Evolutionary conservation across 1,140 invertebrate species (phyloP), one percentile per base, ranked within the genome.

Genomic region (Propsilocerus akamusi): DNA sequence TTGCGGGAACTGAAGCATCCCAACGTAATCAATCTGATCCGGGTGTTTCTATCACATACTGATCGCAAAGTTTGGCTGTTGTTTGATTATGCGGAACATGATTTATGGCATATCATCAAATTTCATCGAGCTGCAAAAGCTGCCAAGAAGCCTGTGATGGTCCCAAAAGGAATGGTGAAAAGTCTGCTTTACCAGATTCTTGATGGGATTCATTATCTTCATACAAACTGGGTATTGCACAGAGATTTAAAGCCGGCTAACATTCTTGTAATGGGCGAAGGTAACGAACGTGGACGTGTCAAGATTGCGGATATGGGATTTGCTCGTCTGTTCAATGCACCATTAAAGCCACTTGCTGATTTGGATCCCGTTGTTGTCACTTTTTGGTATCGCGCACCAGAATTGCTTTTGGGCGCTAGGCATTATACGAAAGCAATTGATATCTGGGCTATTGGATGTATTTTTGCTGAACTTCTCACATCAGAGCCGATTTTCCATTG

Each of bases 291-390:
- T 60, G 97, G 97, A 4, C 70, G 94, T 54, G 95, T 97, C 0
- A 98, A 98, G 76, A 98, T 99, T 62, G 96, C 96, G 50, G 97
- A 99, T 64, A 98, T 99, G 95, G 97, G 97, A 10, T 99, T 99
- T 74, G 96, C 97, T n/a, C 74, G 97, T 56, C 73, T 99, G 25
- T 99, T 99, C 59, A 97, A 99, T 74, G 91, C 93, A 4, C 97
- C 97, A 4, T 68, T 99, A 20, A 99, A 99, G 68, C 95, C 97
- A 2, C 69, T 99, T 26, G 92, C 93, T 20, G 92, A 97, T 71
- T 72, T 99, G 52, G 97, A 99, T 77, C 97, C 97, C 46, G 97
- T 99, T 22, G 97, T 99, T 41, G 97, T 99, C 11, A 99, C 97
- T 53, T 99, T 99, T 73, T 99, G 97, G 97, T 99, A 99, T 68